These are phyloP conservation scores for Himalopsyche kuldschensis DNA, from an alignment of 2,888 invertebrate genomes.

Conservation along the genomic window DNA sequence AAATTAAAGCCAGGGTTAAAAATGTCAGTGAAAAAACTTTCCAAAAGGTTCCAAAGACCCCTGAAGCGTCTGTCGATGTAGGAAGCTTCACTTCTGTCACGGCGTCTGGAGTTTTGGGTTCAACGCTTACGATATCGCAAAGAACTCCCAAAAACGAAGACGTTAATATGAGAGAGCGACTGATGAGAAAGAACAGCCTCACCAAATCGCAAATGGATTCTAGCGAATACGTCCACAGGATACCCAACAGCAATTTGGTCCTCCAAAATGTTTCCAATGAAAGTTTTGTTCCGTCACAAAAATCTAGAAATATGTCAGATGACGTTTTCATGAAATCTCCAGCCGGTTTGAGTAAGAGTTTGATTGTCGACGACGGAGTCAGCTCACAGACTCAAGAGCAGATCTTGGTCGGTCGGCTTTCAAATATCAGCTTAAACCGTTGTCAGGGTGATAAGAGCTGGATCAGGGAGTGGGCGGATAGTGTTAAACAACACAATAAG, in stretches of 20 bases:
- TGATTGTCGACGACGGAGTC: constrained; percentile 46
- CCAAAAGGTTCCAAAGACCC: constrained; percentile 53
- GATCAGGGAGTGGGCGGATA: constrained; percentile 69
- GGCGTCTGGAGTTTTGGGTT: constrained; percentile 69
- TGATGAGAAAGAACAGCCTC: constrained; percentile 60
- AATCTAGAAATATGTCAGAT: background rate
- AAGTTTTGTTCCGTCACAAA: constrained; percentile 29
- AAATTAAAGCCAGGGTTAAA: constrained; percentile 63
- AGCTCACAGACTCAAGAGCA: constrained; percentile 47
- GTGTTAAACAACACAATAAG: constrained; percentile 59
- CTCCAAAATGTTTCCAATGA: constrained; percentile 34
- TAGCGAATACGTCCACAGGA: constrained; percentile 60
- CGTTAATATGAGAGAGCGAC: constrained; percentile 15
- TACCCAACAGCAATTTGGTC: constrained; percentile 41
- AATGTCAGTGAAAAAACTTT: constrained; percentile 61
- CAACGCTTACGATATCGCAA: constrained; percentile 50
- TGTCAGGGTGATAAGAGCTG: constrained; percentile 60
- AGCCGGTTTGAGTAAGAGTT: background rate
- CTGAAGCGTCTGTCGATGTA: constrained; percentile 55
- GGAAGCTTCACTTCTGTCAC: constrained; percentile 74
- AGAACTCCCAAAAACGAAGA: constrained; percentile 45
- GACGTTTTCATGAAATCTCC: background rate
- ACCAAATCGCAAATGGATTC: constrained; percentile 72
- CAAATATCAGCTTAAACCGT: constrained; percentile 54
- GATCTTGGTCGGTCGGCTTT: constrained; percentile 51